Base-by-base conservation (phyloP, 2,797 vertebrate species). In the Denticeps clupeoides region DNA sequence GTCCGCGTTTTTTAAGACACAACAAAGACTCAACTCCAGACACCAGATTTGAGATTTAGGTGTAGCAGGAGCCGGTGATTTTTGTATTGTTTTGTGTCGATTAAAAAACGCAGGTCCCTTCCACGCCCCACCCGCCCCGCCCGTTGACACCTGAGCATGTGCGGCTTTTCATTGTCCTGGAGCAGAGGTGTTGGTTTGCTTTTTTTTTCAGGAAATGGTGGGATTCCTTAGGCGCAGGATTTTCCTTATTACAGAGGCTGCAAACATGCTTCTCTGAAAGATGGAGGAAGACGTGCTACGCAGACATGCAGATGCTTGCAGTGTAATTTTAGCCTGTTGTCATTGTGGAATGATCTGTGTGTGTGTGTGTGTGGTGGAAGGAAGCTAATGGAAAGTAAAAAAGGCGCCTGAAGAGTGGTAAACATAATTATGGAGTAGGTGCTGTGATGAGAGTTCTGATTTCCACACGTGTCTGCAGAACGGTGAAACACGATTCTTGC, bases 301-400 rank as follows among this genome's bases (percentile, higher is more conserved):
- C 58, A 55, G 70, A 64, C 78, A 72, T 68, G 74, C 72, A 74
- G 65, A 68, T 60, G 66, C 75, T 70, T 74, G 77, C 62, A 72
- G 71, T 64, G 65, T 81, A 79, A 77, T 75, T 73, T 75, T 62
- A 73, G 64, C 57, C 47, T 61, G 60, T 59, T 49, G 42, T 26
- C 41, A 47, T 46, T 53, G 48, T 46, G 49, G 60, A 49, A 48
- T 42, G 54, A 55, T 60, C 43, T 25, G 45, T 42, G 28, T 47
- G 52, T 49, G 8, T n/a, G n/a, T n/a, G 44, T 5, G n/a, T 31
- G 16, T 26, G 45, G 47, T 13, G n/a, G 44, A 31, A 32, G 15
- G 8, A 8, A 26, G 16, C 41, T 25, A 26, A 59, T 19, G 50
- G 56, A 56, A 25, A 27, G 42, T 47, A 47, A 11, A 26, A 60